Evolutionary conservation across 2,113 vertebrate species (phyloP).

Genomic region (Rhinoderma darwinii): DNA sequence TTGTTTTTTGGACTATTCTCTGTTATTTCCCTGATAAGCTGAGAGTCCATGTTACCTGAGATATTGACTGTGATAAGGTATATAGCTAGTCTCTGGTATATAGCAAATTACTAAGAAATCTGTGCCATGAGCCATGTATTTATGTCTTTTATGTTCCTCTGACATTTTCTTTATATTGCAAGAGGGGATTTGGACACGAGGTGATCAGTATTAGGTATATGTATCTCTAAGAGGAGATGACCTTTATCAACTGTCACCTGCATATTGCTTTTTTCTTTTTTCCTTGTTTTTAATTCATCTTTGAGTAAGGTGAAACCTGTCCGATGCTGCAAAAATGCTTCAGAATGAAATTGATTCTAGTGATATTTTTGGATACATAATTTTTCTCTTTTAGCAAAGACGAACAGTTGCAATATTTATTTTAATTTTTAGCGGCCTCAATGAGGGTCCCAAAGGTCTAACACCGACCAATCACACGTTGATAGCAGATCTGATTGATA

Average conservation of each 20-base stretch:
- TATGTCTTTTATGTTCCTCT: neutral
- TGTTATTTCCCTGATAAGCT: neutral
- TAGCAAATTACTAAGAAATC: neutral
- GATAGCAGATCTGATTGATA: too few species aligned
- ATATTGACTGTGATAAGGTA: neutral
- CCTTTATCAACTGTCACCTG: conserved; percentile 15
- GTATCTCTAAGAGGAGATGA: conserved; percentile 20
- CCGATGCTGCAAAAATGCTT: too few species aligned
- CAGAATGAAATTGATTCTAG: too few species aligned
- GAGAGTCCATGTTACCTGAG: neutral
- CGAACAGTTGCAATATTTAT: too few species aligned
- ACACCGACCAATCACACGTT: too few species aligned
- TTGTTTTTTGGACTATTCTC: neutral
- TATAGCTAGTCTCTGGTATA: neutral
- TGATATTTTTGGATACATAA: too few species aligned
- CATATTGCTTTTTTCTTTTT: too few species aligned
- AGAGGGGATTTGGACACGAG: neutral
- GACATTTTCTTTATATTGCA: conserved; percentile 35
- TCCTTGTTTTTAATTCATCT: too few species aligned
- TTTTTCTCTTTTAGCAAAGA: too few species aligned
- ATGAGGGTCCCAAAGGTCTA: too few species aligned
- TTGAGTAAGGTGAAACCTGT: too few species aligned
- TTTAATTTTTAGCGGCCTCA: too few species aligned
- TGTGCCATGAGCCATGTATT: neutral
- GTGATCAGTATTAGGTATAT: neutral